These are phyloP conservation scores for Ecliptopera silaceata DNA, from an alignment of 2,888 invertebrate genomes.

Conservation along the genomic window DNA sequence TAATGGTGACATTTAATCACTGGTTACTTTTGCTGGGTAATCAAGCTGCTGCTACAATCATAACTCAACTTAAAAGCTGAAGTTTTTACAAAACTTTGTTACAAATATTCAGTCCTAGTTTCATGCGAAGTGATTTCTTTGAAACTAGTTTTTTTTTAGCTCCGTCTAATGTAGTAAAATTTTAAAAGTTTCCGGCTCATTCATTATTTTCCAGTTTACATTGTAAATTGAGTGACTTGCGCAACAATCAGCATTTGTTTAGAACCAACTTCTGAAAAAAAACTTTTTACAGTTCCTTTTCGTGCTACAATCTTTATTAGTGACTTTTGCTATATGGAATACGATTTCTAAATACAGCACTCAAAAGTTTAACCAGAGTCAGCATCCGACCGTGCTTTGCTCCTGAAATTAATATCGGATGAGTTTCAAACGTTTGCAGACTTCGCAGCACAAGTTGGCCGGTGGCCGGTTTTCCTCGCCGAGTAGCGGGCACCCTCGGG, in stretches of 20 bases:
- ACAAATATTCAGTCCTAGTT: background rate
- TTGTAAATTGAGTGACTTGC: background rate
- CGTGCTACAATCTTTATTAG: background rate
- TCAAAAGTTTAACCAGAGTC: background rate
- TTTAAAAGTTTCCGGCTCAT: background rate
- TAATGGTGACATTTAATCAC: conserved; percentile 31
- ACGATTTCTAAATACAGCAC: background rate
- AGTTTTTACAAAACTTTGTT: conserved; percentile 7
- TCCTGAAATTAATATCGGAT: conserved; percentile 10
- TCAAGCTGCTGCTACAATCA: conserved; percentile 4
- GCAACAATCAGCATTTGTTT: background rate
- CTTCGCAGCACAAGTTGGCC: conserved; percentile 9
- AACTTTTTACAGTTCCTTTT: conserved; percentile 11
- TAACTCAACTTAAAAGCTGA: conserved; percentile 3
- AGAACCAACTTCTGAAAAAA: background rate
- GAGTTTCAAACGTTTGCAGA: conserved; percentile 3
- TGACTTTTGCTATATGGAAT: background rate
- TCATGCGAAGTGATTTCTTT: background rate
- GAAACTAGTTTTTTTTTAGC: background rate
- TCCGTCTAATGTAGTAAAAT: background rate
- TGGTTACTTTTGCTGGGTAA: conserved; percentile 9
- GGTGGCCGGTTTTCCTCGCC: conserved; percentile 10
- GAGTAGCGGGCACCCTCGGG: conserved; percentile 20
- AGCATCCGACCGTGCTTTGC: background rate
- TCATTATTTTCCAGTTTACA: background rate